Conservation (phyloP, 2,113 vertebrate species). For the Loxodonta africana region DNA sequence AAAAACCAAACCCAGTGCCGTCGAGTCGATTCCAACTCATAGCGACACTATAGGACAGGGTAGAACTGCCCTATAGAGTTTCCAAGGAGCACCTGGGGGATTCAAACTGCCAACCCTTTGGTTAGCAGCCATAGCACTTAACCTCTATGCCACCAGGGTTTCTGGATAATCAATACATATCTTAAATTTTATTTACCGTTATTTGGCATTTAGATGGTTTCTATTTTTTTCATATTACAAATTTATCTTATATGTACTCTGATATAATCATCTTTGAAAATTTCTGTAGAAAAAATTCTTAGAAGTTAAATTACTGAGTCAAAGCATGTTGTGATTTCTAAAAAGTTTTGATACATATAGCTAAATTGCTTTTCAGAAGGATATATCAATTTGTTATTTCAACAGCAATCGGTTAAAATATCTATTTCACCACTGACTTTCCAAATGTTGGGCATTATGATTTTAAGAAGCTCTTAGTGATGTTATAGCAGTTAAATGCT, state of each 20-base stretch:
- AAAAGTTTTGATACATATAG: not conserved
- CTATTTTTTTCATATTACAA: not conserved
- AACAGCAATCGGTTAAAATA: not conserved
- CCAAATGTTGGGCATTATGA: not conserved
- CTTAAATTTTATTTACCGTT: slow-evolving; percentile 33
- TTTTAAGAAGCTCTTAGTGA: slow-evolving; percentile 43
- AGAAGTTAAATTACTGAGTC: slow-evolving; percentile 44
- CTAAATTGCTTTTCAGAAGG: not conserved
- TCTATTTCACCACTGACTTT: not conserved
- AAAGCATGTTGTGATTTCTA: not conserved
- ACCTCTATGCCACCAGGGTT: too few relatives aligned
- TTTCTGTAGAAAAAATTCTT: slow-evolving; percentile 32
- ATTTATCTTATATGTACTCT: not conserved
- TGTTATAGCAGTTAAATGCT: not conserved
- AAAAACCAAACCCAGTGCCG: too few relatives aligned
- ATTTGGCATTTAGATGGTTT: slow-evolving; percentile 38
- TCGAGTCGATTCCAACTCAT: too few relatives aligned
- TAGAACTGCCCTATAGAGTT: too few relatives aligned
- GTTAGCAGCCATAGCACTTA: too few relatives aligned
- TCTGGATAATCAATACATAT: not conserved
- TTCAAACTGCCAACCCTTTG: too few relatives aligned
- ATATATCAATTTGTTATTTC: not conserved
- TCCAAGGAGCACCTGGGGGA: too few relatives aligned
- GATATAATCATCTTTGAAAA: slow-evolving; percentile 27
- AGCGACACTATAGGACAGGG: too few relatives aligned